Base-by-base conservation (phyloP, 2,888 invertebrate genomes). In the Tipula vernalis region DNA sequence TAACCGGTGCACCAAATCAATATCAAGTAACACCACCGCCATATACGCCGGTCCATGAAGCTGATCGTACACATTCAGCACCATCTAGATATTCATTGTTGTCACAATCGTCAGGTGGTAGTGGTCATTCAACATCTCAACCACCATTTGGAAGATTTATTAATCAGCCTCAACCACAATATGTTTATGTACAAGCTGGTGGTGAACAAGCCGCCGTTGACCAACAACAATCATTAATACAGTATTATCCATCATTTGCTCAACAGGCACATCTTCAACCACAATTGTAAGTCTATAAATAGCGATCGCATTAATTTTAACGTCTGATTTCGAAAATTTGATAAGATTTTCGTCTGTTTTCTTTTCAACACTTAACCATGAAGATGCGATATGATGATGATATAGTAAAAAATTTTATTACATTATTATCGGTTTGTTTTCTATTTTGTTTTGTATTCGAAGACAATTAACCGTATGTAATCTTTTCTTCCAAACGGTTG, bases 171-270 rank as follows among this genome's bases (percentile, higher is more conserved):
- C 88, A 88, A 86, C 88, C 89, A 8, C 88, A 88, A 36, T 88
- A 87, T 41, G 87, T 88, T 36, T 88, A 88, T 83, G 87, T 89
- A 10, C 88, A 87, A 85, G 86, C 88, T 5, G 86, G 87, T 39
- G 87, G 83, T 83, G 87, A 86, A 87, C 87, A 87, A 84, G 87
- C 86, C 41, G 47, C 44, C 3, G 28, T 41, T 28, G 83, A 86
- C 5, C 87, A 87, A 42, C 87, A 87, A 36, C 88, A 87, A 36
- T 88, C 88, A 85, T 28, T 71, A 28, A 71, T 71, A 71, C 71
- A 71, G 28, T 71, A 28, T 28, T 71, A 71, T 88, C 71, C 71
- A 28, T 71, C 71, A n/a, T 71, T 28, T 12, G 71, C 71, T 28
- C 71, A 71, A 71, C 71, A 71, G 3, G 71, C 71, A 18, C 71